These are phyloP conservation scores for Platerodrilus igneus DNA, from an alignment of 2,888 invertebrate species.

Conservation along the genomic window DNA sequence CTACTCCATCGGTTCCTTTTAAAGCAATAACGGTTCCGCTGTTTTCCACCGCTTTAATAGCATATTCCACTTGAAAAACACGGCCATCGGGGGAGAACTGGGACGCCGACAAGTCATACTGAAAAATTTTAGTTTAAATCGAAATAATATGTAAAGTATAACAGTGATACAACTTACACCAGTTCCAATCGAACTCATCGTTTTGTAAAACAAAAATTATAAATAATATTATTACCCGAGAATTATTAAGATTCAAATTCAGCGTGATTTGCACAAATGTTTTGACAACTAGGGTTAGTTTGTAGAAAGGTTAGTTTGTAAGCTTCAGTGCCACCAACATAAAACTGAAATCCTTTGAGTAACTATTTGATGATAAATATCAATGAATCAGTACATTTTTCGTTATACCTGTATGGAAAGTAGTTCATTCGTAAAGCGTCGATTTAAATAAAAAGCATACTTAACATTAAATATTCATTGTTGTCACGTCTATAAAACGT, in stretches of 20 bases:
- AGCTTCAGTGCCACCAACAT: too few species aligned
- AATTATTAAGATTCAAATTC: conserved; percentile 14
- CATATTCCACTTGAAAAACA: conserved; percentile 99
- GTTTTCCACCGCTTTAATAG: conserved; percentile 94
- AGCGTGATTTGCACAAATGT: conserved; percentile 37
- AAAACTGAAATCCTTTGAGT: too few species aligned
- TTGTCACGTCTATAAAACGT: too few species aligned
- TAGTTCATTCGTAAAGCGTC: too few species aligned
- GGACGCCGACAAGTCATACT: conserved; percentile 99
- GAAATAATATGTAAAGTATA: conserved; percentile 6
- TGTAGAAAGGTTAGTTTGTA: too few species aligned
- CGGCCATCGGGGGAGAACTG: conserved; percentile 99
- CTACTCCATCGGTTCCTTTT: conserved; percentile 92
- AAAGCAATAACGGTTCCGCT: conserved; percentile 90
- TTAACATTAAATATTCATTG: too few species aligned
- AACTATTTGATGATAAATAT: too few species aligned
- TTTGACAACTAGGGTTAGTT: too few species aligned
- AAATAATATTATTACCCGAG: conserved; percentile 1
- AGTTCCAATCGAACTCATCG: conserved; percentile 93
- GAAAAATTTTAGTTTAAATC: conserved; percentile 39
- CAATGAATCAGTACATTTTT: too few species aligned
- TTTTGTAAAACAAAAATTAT: conserved; percentile 28
- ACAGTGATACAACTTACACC: conserved; percentile 66
- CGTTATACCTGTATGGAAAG: too few species aligned
- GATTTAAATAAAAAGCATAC: too few species aligned